Evolutionary conservation across 2,888 invertebrate species (phyloP).

Genomic region (Drosophila paucipuncta): DNA sequence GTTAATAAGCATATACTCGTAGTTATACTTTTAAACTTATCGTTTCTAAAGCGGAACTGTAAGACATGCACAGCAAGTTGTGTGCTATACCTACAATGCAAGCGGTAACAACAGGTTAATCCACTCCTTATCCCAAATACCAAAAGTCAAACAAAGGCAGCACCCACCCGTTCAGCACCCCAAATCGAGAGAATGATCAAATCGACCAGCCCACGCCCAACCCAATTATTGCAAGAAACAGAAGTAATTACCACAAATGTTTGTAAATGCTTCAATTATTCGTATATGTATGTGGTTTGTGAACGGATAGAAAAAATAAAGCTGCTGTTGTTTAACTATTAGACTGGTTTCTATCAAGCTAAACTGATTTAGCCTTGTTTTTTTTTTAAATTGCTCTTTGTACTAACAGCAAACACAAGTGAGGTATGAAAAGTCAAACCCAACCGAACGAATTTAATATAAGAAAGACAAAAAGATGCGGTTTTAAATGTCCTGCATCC

Average conservation of each 20-base stretch:
- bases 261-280: conserved; percentile 41
- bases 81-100: conserved; percentile 22
- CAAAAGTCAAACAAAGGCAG: conserved; percentile 60
- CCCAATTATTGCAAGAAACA: conserved; percentile 27
- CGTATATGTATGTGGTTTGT: conserved; percentile 7
- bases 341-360: conserved; percentile 1
- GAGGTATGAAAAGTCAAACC: background rate
- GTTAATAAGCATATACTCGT: conserved; percentile 12
- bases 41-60: conserved; percentile 34
- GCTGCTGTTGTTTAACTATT: background rate
- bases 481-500: background rate
- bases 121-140: conserved; percentile 60
- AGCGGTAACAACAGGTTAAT: conserved; percentile 36
- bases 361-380: conserved; percentile 5
- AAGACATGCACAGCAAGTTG: conserved; percentile 14
- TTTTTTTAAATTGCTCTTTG: background rate
- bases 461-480: background rate
- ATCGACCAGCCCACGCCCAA: conserved; percentile 49
- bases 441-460: background rate
- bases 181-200: conserved; percentile 37
- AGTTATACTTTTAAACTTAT: conserved; percentile 6
- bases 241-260: conserved; percentile 51
- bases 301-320: conserved; percentile 40
- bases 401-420: background rate
- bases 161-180: conserved; percentile 32